These are phyloP conservation scores for Anas bernieri DNA, from an alignment of 2,797 vertebrate species.

Conservation along the genomic window DNA sequence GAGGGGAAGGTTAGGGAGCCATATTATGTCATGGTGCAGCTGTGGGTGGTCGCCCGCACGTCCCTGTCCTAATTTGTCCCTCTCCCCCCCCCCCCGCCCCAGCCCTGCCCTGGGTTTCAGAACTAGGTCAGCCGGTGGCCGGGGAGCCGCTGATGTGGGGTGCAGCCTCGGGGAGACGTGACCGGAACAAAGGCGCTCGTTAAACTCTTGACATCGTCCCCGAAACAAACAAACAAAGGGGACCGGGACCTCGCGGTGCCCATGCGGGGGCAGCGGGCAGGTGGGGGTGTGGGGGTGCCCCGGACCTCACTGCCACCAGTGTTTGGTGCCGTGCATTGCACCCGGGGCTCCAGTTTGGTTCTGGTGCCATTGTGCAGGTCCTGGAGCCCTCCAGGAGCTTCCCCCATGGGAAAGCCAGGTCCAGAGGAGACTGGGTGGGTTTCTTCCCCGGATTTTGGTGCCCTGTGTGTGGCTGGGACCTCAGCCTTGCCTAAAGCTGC, in stretches of 20 bases:
- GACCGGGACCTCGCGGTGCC: neutral
- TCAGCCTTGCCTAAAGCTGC: neutral
- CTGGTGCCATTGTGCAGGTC: fast-evolving
- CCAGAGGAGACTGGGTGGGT: neutral
- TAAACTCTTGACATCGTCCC: conserved; percentile 79
- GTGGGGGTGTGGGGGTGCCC: too few species aligned
- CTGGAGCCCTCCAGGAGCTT: neutral
- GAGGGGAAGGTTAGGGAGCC: conserved; percentile 49
- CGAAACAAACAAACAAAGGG: neutral
- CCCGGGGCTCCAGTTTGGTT: neutral
- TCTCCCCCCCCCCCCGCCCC: neutral
- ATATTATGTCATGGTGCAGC: neutral
- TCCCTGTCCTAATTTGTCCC: conserved; percentile 61
- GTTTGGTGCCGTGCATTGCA: too few species aligned
- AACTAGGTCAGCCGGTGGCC: conserved; percentile 74
- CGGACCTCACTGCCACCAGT: too few species aligned
- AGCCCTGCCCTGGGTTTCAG: neutral
- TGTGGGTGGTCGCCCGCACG: conserved; percentile 84
- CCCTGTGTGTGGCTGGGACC: neutral
- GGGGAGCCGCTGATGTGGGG: conserved; percentile 84
- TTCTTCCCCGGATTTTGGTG: neutral
- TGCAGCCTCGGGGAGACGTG: conserved; percentile 83
- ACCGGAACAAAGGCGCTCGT: conserved; percentile 80
- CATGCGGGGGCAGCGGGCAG: too few species aligned
- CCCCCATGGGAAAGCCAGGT: fast-evolving